These are phyloP conservation scores for Lacerta bilineata DNA, from an alignment of 2,797 vertebrate species.

Conservation along the genomic window DNA sequence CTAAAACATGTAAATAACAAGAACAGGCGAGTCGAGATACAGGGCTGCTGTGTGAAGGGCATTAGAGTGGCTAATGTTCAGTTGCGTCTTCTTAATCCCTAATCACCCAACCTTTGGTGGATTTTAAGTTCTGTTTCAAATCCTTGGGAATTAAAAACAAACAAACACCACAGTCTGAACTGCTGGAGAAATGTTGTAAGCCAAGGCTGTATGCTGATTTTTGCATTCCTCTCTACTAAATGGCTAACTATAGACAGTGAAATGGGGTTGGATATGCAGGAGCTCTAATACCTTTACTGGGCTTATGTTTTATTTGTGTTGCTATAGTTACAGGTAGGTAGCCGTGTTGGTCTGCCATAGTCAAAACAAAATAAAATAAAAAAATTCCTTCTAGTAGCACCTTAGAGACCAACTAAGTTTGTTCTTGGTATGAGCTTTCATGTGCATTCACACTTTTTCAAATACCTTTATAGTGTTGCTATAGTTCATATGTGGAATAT, in stretches of 20 bases:
- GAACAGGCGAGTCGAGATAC: not conserved
- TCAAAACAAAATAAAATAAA: too few species aligned
- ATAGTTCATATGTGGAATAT: not conserved
- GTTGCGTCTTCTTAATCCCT: not conserved
- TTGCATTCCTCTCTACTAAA: not conserved
- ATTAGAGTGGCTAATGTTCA: not conserved
- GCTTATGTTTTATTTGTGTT: not conserved
- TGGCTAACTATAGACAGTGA: not conserved
- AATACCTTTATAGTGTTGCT: not conserved
- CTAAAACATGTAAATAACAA: too few species aligned
- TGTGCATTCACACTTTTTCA: too few species aligned
- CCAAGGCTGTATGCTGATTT: not conserved
- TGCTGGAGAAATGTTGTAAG: not conserved
- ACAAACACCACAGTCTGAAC: not conserved
- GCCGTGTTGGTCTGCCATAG: too few species aligned
- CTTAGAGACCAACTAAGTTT: too few species aligned
- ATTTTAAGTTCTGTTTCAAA: slow-evolving; percentile 5
- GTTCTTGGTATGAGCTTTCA: too few species aligned
- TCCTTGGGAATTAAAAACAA: not conserved
- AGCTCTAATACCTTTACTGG: not conserved
- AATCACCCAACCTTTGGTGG: not conserved
- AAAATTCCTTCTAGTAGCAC: too few species aligned
- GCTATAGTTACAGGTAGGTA: not conserved
- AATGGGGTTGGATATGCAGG: not conserved
- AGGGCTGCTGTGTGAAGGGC: not conserved